Base-by-base conservation (phyloP, 2,888 invertebrate genomes). In the Neelides folsomi region DNA sequence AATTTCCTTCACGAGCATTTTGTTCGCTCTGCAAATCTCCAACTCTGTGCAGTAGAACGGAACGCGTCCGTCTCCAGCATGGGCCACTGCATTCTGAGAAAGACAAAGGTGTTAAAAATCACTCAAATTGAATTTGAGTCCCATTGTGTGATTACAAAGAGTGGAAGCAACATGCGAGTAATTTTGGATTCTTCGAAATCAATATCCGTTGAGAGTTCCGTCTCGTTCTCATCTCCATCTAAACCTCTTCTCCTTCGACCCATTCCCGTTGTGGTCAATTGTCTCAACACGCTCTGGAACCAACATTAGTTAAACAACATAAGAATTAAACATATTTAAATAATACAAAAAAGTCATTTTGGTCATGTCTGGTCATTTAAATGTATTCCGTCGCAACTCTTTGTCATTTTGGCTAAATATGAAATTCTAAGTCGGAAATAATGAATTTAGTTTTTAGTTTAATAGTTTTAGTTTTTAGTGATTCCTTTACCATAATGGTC, bases 51-150 rank as follows among this genome's bases (percentile, higher is more conserved):
- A 63, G 9, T 58, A 47, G 1, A 54, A 35, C 1, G 63, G 63
- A 34, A 63, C 54, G 2, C 59, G 48, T 9, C 55, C 49, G 46
- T 60, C 59, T 48, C 52, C 49, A 6, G 60, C 60, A 49, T 63
- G 60, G 1, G 60, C 58, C 3, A 59, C 59, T 1, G 59, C 58
- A 10, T 58, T 56, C 63, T 63, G 43, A 15, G 47, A 19, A 46
- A 43, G 43, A 15, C 15, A 20, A 20, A 44, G 13, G 36, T 38
- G 38, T 9, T 44, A 40, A 43, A 45, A 39, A 36, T 15, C 8
- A 27, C 2, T 38, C 27, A 27, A 5, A 7, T 27, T n/a, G n/a
- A 27, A 27, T 27, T 3, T 27, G 4, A 27, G 7, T 7, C 7
- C 27, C 27, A n/a, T 15, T 6, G 13, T n/a, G 8, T 39, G 13